Evolutionary conservation across 1,140 invertebrate species (phyloP), one percentile per base, ranked within the genome.

Genomic region (Pararge aegeria): DNA sequence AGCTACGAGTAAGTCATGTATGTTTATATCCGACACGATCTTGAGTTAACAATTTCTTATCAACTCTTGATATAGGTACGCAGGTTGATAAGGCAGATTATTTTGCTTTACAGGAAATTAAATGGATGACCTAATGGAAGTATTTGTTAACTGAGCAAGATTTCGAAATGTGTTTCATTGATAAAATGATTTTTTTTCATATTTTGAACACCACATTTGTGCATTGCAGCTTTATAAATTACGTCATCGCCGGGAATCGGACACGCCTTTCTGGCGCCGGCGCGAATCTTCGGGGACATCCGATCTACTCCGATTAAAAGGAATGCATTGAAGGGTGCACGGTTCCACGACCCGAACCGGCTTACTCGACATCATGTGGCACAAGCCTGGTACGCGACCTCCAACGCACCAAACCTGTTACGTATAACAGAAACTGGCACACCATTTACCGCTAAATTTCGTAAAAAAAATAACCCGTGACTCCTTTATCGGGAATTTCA

Each of bases 361-460:
- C 70, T 73, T 71, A 65, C 74, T 80, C 73, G 75, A 83, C 57
- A 74, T 70, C 80, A 85, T 89, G 78, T 83, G 81, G 74, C 66
- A 80, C 77, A 78, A 81, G 76, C 80, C 78, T 79, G 77, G 78
- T 80, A 82, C 64, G 64, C 80, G 86, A 82, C 86, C 83, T 86
- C 83, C 80, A 76, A 80, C 77, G 74, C 77, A 80, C 78, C 64
- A 89, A 89, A 89, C 86, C 86, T 86, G 86, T 89, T 89, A 89
- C 77, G 68, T 76, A 73, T 75, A 80, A 80, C 75, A 75, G 61
- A 80, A 85, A 79, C 73, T 64, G 60, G 55, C 73, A 65, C 69
- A 57, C 61, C 70, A 52, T 70, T 61, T 69, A 72, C 67, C 64
- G 56, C 68, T 61, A 69, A 75, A 72, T 69, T 71, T 71, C 60